Conservation (phyloP, 1,140 invertebrate genomes). For the Potamilus streckersoni region DNA sequence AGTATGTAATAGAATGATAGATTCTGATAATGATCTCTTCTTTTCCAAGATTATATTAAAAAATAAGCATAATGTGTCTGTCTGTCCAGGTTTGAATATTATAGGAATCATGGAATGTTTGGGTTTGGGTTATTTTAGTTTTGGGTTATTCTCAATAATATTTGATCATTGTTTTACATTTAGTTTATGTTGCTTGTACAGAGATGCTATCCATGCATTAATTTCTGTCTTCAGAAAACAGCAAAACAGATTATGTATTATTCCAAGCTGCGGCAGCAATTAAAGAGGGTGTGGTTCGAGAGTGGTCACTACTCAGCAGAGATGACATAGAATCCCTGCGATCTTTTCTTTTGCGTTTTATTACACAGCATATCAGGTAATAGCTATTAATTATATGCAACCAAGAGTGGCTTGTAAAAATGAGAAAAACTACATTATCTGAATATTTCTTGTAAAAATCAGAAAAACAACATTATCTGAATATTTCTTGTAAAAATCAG, state of each 20-base stretch:
- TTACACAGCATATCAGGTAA: slow-evolving; percentile 75
- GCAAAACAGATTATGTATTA: slow-evolving; percentile 83
- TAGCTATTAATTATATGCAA: neutral
- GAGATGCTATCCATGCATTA: neutral
- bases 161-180: neutral
- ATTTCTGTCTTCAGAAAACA: slow-evolving; percentile 73
- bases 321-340: slow-evolving; percentile 79
- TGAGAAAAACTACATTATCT: slow-evolving; percentile 1
- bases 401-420: neutral
- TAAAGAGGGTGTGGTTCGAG: slow-evolving; percentile 83
- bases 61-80: neutral
- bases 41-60: neutral
- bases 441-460: too few relatives aligned
- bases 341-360: slow-evolving; percentile 83
- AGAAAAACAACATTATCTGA: slow-evolving; percentile 2
- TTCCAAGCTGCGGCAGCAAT: slow-evolving; percentile 89
- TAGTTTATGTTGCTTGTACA: neutral
- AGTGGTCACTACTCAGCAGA: slow-evolving; percentile 80
- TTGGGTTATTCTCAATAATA: neutral
- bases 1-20: too few relatives aligned
- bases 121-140: too few relatives aligned
- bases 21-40: too few relatives aligned
- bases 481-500: too few relatives aligned
- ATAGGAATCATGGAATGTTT: neutral
- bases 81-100: neutral